Evolutionary conservation across 2,888 invertebrate genomes (phyloP), one percentile per base, ranked within the genome.

Genomic region (Trachelus stipa): DNA sequence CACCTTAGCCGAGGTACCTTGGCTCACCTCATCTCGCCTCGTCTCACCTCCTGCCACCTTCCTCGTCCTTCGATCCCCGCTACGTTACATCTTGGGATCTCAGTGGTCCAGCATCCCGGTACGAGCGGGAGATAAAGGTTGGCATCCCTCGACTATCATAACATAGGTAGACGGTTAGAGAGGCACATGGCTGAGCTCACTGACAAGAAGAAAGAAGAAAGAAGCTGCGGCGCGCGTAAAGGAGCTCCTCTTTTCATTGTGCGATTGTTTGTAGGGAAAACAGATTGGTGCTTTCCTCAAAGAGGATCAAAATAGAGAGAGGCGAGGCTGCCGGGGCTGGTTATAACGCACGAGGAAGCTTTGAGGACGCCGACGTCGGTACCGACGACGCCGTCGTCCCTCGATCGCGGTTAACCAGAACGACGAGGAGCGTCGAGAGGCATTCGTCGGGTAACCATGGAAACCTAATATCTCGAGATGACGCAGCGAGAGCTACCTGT

Each of bases 201-300:
- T 75, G 79, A 80, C 77, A 79, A 83, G 83, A 79, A 83, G 78
- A 77, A 80, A 79, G 81, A 73, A 69, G 40, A 78, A 79, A 80
- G 79, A 77, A 77, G 80, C 78, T 79, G 69, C 56, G n/a, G 40
- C 68, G 69, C 40, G 69, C n/a, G 74, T 69, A 73, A 79, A 33
- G 75, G 73, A 74, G 73, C 40, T 31, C 11, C 31, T 31, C 69
- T 4, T 15, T 30, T 30, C 40, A 83, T 84, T 83, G 81, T 82
- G 40, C n/a, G 79, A 71, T 79, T 83, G 82, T 83, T 84, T 82
- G 79, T 73, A 77, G 74, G 76, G 73, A 84, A 84, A 85, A 85
- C 80, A 83, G 73, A 73, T 76, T 69, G 73, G 30, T 34, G 73
- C 76, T 76, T 80, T 78, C 76, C 76, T 73, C 69, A 69, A 11